Base-by-base conservation (phyloP, 2,113 vertebrate genomes). In the Eretmochelys imbricata region DNA sequence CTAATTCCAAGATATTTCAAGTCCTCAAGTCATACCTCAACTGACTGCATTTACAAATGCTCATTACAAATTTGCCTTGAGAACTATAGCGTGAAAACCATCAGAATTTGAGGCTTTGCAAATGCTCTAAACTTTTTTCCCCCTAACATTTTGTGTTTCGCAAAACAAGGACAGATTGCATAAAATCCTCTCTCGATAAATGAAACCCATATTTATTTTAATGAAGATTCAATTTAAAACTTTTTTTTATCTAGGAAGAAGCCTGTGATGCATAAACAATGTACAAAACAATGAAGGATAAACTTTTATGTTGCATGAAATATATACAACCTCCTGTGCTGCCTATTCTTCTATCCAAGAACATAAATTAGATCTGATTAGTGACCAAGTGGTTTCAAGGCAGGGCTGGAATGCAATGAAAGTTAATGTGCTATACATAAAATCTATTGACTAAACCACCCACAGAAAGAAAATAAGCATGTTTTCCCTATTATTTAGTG, bases 1-100 rank as follows among this genome's bases (percentile, higher is more conserved):
- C 25, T 85, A 92, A 65, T 42, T 59, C 24, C 78, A 88, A 97
- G 65, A 16, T 35, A 92, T 88, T 91, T 94, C 20, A 49, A 90
- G 84, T 82, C 76, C 55, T 88, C 46, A 87, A 35, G 42, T 84
- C 59, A n/a, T 54, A 87, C 2, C 86, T 94, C 65, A 55, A 53
- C 69, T 54, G 51, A 49, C 57, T 81, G 17, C 49, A 89, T 88
- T 62, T 85, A 42, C 78, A 94, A 85, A 8, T 1, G 1, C 57
- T 89, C 81, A 24, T 78, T 85, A 83, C 1, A 91, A 78, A 35
- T 38, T 84, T 10, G 79, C 10, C 8, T 62, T 84, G 4, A 75
- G 22, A 84, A 4, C 91, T 95, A 84, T n/a, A 13, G 2, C 22
- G 1, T n/a, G 76, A 59, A 59, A 88, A 84, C 25, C 6, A 88